A percentile compares a stretch with the other conserved stretches of the same genome.
phyloP scores from a whole-genome alignment of 1,140 invertebrate genomes.

The Brachionus plicatilis region DNA sequence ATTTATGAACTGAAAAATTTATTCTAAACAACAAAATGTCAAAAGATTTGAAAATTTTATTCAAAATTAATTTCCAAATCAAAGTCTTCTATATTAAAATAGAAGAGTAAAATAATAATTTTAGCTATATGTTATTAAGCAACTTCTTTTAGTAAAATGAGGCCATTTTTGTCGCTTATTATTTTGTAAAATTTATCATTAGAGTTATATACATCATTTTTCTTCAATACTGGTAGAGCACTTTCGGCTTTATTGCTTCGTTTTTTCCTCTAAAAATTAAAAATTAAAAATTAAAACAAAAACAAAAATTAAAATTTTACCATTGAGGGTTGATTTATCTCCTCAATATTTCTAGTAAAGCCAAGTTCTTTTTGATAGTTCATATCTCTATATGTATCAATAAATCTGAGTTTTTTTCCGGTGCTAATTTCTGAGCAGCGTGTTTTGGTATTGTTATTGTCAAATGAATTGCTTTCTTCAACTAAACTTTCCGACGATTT shows the following conservation, averaged over 20 bases:
- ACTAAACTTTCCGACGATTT: not conserved
- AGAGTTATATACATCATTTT: not conserved
- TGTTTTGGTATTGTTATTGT: too few species aligned
- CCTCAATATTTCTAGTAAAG: not conserved
- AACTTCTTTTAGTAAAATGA: slow-evolving; percentile 23
- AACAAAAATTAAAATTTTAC: not conserved
- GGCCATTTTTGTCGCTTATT: slow-evolving; percentile 9
- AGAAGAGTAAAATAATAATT: not conserved
- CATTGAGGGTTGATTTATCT: not conserved
- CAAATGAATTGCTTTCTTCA: not conserved
- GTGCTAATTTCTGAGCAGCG: not conserved
- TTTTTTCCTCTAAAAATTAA: not conserved
- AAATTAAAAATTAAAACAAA: not conserved
- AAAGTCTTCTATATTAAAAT: slow-evolving; percentile 7
- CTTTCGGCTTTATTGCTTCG: not conserved
- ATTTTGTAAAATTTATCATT: slow-evolving; percentile 2
- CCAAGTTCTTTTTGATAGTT: not conserved
- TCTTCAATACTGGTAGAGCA: not conserved
- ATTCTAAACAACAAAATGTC: not conserved
- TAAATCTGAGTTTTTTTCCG: not conserved
- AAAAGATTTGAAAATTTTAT: not conserved
- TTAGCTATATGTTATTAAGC: not conserved
- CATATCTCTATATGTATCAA: not conserved
- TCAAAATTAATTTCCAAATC: not conserved
- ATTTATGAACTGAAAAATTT: not conserved